Conservation (phyloP, 2,797 vertebrate genomes). For the Urocyon cinereoargenteus region DNA sequence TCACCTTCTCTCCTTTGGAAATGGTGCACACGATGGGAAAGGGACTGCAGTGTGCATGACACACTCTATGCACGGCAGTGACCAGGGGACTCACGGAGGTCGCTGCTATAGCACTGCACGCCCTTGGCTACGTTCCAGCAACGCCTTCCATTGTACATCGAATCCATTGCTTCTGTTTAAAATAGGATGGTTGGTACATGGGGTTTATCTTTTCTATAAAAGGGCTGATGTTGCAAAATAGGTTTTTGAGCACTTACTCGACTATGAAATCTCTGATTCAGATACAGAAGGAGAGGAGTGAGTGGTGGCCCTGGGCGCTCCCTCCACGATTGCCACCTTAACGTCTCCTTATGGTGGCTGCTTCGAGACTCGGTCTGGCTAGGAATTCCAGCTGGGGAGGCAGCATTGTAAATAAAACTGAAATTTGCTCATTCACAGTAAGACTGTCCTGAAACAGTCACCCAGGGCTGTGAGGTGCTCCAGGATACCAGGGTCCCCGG, state of each 20-base stretch:
- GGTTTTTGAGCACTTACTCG: not conserved
- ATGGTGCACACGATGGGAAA: not conserved
- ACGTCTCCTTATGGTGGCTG: not conserved
- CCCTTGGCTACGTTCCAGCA: not conserved
- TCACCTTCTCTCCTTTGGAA: not conserved
- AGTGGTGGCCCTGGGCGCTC: not conserved
- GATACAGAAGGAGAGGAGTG: not conserved
- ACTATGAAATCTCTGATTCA: not conserved
- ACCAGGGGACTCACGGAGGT: not conserved
- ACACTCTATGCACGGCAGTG: accelerated
- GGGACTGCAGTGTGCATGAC: accelerated
- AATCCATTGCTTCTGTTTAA: not conserved
- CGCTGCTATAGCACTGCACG: not conserved
- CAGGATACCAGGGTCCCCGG: too few relatives aligned
- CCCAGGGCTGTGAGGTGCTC: not conserved
- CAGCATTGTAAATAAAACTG: not conserved
- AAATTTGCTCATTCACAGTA: not conserved
- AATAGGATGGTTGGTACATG: not conserved
- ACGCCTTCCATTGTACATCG: not conserved
- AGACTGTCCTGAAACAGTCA: not conserved
- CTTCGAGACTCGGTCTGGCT: not conserved
- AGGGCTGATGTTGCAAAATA: not conserved
- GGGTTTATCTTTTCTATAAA: not conserved
- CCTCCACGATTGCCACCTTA: not conserved
- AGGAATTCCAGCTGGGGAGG: not conserved